Evolutionary conservation across 92 coral and sea anemone genomes (phyloP).

Genomic region (Muricea muricata): DNA sequence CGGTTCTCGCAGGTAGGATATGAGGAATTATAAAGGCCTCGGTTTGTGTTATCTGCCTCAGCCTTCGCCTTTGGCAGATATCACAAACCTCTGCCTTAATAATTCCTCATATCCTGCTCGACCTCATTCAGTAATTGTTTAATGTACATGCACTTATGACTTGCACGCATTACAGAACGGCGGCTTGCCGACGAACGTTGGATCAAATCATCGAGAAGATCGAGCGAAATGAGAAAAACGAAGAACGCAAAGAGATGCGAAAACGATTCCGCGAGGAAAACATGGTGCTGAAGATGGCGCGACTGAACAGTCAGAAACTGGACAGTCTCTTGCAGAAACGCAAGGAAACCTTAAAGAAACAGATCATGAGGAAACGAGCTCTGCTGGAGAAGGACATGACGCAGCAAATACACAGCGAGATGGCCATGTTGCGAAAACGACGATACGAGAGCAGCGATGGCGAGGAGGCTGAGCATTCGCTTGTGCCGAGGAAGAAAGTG

Average conservation of each 20-base stretch:
- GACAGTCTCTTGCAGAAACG: slow-evolving; percentile 83
- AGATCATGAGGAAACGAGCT: slow-evolving; percentile 87
- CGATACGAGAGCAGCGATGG: slow-evolving; percentile 54
- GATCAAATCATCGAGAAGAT: slow-evolving; percentile 85
- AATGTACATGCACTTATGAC: no score
- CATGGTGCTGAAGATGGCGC: slow-evolving; percentile 71
- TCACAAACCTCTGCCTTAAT: no score
- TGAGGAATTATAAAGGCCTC: no score
- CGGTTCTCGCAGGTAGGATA: no score
- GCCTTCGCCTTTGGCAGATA: no score
- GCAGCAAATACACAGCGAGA: slow-evolving; percentile 73
- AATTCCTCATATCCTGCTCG: no score
- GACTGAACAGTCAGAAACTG: slow-evolving; percentile 77
- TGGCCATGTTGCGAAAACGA: slow-evolving; percentile 61
- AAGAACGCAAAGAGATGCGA: slow-evolving; percentile 76
- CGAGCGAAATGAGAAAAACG: slow-evolving; percentile 85
- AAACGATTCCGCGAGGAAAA: slow-evolving; percentile 76
- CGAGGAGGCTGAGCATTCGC: background rate
- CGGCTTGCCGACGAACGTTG: slow-evolving; percentile 79
- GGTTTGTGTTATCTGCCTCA: no score
- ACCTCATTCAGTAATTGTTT: no score
- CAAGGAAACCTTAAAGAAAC: slow-evolving; percentile 85
- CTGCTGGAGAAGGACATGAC: slow-evolving; percentile 84
- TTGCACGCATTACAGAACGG: slow-evolving; percentile 55
- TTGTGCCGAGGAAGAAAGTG: slow-evolving; percentile 67